These are phyloP conservation scores for Diplazon laetatorius DNA, from an alignment of 2,888 invertebrate species.

Conservation along the genomic window DNA sequence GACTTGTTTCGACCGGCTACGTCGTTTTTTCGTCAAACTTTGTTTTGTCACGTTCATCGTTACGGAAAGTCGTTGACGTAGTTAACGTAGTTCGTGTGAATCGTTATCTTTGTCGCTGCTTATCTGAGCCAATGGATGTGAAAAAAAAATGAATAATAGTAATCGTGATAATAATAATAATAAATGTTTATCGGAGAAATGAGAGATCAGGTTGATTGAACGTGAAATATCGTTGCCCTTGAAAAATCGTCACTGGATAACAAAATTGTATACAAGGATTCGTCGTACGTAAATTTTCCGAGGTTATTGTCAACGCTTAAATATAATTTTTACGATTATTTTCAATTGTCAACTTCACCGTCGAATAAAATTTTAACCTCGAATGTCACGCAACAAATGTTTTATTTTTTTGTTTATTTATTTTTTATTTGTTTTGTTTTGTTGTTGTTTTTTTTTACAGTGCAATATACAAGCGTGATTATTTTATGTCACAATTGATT, in stretches of 20 bases:
- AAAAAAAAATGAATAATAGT: background rate
- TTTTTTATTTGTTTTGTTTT: too few species aligned
- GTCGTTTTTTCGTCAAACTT: constrained; percentile 12
- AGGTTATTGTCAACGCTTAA: background rate
- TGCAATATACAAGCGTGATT: too few species aligned
- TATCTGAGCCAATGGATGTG: background rate
- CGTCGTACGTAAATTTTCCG: background rate
- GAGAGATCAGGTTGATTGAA: background rate
- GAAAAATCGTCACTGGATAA: background rate
- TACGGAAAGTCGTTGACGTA: too few species aligned
- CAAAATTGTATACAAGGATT: background rate
- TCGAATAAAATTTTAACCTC: too few species aligned
- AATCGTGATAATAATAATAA: too few species aligned
- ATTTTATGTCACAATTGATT: too few species aligned
- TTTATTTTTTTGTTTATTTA: too few species aligned
- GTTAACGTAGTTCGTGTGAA: too few species aligned
- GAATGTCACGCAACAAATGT: too few species aligned
- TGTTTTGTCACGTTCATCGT: too few species aligned
- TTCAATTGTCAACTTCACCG: too few species aligned
- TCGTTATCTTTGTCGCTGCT: background rate
- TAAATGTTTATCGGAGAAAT: background rate
- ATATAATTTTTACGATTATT: background rate
- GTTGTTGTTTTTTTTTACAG: too few species aligned
- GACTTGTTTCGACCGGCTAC: background rate
- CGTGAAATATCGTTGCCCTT: background rate